These are phyloP conservation scores for Gallinago undulata DNA, from an alignment of 2,113 vertebrate species.

Conservation along the genomic window DNA sequence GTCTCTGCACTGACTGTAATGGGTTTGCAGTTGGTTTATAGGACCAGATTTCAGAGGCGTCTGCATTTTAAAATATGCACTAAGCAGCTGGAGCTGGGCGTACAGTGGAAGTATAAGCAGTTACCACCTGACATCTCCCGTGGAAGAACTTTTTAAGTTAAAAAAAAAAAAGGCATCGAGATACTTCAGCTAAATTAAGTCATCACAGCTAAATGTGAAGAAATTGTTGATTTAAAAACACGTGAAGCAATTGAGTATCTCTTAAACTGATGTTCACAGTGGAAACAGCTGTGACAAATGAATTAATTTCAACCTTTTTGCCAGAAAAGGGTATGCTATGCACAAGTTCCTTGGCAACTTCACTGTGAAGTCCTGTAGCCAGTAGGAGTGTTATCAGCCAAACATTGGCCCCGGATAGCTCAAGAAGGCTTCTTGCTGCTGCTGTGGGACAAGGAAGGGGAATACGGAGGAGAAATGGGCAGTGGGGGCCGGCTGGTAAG, in stretches of 20 bases:
- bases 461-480: not conserved
- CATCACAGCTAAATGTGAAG: not conserved
- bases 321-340: not conserved
- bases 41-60: not conserved
- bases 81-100: not conserved
- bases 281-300: not conserved
- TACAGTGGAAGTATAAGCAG: not conserved
- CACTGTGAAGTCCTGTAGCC: not conserved
- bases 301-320: not conserved
- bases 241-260: not conserved
- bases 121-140: not conserved
- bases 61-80: not conserved
- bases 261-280: not conserved
- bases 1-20: not conserved
- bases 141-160: not conserved
- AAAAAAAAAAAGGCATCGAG: not conserved
- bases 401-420: not conserved
- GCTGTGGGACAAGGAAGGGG: not conserved
- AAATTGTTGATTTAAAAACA: not conserved
- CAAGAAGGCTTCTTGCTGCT: not conserved
- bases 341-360: not conserved
- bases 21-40: not conserved
- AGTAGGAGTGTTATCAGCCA: not conserved
- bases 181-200: not conserved
- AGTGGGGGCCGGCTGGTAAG: not conserved